Conservation (phyloP, 2,888 invertebrate species). For the Acronicta psi region DNA sequence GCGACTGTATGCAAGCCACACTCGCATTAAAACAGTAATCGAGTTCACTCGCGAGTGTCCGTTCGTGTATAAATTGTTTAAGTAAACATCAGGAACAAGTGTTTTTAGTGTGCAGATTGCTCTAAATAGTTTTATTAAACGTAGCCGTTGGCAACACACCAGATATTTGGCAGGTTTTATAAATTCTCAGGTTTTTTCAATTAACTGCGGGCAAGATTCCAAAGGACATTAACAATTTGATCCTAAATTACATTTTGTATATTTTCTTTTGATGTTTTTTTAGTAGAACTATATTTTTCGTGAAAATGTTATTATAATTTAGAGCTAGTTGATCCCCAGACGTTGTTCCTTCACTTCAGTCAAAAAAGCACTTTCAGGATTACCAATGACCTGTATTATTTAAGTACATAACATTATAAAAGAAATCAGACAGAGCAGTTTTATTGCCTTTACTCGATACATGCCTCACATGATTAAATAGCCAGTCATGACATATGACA, state of each 20-base stretch:
- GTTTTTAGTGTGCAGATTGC: slow-evolving; percentile 17
- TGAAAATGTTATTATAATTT: no score
- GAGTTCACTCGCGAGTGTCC: slow-evolving; percentile 23
- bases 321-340: no score
- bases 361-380: no score
- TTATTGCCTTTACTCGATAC: neutral
- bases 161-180: slow-evolving; percentile 5
- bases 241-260: slow-evolving; percentile 10
- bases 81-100: slow-evolving; percentile 24
- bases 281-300: no score
- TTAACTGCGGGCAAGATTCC: slow-evolving; percentile 8
- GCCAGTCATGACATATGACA: neutral
- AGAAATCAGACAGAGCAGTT: no score
- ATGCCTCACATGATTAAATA: slow-evolving; percentile 3
- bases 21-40: slow-evolving; percentile 45
- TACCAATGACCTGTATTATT: no score
- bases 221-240: slow-evolving; percentile 12
- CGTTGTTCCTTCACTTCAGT: no score
- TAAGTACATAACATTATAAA: no score
- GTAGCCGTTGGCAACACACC: slow-evolving; percentile 12
- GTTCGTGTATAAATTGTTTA: slow-evolving; percentile 19
- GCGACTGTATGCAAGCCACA: slow-evolving; percentile 26
- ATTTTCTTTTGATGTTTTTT: neutral
- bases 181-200: slow-evolving; percentile 7
- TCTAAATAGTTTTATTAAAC: slow-evolving; percentile 22